Evolutionary conservation across 2,797 vertebrate genomes (phyloP).

Genomic region (Molossus molossus): DNA sequence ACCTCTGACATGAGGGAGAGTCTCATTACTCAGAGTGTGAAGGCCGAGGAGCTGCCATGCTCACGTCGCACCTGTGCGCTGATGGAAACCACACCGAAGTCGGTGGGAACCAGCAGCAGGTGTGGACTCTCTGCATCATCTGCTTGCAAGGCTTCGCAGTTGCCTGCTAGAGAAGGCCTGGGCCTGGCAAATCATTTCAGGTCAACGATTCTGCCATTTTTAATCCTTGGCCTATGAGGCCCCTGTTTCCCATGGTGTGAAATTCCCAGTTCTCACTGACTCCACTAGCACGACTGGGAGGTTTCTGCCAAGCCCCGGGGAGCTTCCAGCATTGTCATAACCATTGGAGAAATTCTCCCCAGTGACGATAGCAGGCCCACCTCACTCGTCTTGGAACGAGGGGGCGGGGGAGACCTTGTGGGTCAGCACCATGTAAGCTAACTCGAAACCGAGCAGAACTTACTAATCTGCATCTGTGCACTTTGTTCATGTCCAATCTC

Average conservation of each 20-base stretch:
- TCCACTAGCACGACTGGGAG: constrained; percentile 46
- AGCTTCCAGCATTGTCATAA: constrained; percentile 40
- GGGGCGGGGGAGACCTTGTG: background rate
- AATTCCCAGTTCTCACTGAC: constrained; percentile 55
- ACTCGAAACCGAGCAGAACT: background rate
- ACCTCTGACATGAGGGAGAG: constrained; percentile 82
- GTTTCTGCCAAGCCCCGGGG: constrained; percentile 62
- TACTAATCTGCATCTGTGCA: background rate
- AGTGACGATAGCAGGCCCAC: background rate
- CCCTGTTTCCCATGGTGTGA: constrained; percentile 80
- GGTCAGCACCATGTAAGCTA: rapidly evolving
- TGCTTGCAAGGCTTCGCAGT: constrained; percentile 77
- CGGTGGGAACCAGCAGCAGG: constrained; percentile 70
- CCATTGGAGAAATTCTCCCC: background rate
- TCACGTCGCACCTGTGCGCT: constrained; percentile 77
- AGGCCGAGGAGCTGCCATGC: constrained; percentile 83
- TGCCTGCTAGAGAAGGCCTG: constrained; percentile 83
- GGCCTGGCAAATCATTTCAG: constrained; percentile 76
- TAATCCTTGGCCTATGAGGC: constrained; percentile 77
- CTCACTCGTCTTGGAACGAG: background rate
- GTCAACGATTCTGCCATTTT: constrained; percentile 81
- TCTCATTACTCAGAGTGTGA: constrained; percentile 83
- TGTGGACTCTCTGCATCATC: constrained; percentile 70
- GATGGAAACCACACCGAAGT: constrained; percentile 86
- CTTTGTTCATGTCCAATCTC: rapidly evolving